phyloP scores from a whole-genome alignment of 1,140 invertebrate genomes.

The Parasteatoda tepidariorum region DNA sequence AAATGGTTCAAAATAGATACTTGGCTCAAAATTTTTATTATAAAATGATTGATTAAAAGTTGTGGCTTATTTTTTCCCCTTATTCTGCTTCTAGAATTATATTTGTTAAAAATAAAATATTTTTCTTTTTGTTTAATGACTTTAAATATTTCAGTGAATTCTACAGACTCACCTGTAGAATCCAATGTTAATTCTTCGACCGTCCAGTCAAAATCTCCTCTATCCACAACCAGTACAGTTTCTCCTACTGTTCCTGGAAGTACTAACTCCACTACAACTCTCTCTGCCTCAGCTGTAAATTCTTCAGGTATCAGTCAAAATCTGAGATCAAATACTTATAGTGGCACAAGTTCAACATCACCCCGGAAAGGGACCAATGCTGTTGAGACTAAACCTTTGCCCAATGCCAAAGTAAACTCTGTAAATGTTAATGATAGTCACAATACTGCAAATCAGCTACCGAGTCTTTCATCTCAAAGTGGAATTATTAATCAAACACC shows the following conservation, averaged over 20 bases:
- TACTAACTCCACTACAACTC: constrained; percentile 61
- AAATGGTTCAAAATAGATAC: no score
- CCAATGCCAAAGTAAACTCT: constrained; percentile 40
- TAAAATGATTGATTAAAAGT: no score
- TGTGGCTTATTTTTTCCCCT: no score
- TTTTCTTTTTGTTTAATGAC: not conserved
- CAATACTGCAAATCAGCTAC: constrained; percentile 6
- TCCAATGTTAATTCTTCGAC: not conserved
- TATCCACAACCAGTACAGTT: constrained; percentile 37
- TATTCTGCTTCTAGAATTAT: no score
- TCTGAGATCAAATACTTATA: constrained; percentile 48
- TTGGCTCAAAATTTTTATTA: no score
- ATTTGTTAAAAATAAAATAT: not conserved
- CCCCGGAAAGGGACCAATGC: constrained; percentile 33
- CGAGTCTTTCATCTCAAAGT: constrained; percentile 19
- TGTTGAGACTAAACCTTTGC: constrained; percentile 15
- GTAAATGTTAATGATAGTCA: constrained; percentile 38
- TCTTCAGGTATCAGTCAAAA: constrained; percentile 56
- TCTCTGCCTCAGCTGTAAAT: constrained; percentile 45
- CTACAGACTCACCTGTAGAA: constrained; percentile 34
- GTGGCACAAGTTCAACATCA: constrained; percentile 11
- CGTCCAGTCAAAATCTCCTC: constrained; percentile 57
- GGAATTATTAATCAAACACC: constrained; percentile 24
- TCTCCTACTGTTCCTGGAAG: constrained; percentile 60
- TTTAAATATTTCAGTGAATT: constrained; percentile 37